Percentiles rank a stretch among this genome's conserved stretches.
Conservation (phyloP, 1,140 invertebrate genomes). For the Magallana ariakensis region DNA sequence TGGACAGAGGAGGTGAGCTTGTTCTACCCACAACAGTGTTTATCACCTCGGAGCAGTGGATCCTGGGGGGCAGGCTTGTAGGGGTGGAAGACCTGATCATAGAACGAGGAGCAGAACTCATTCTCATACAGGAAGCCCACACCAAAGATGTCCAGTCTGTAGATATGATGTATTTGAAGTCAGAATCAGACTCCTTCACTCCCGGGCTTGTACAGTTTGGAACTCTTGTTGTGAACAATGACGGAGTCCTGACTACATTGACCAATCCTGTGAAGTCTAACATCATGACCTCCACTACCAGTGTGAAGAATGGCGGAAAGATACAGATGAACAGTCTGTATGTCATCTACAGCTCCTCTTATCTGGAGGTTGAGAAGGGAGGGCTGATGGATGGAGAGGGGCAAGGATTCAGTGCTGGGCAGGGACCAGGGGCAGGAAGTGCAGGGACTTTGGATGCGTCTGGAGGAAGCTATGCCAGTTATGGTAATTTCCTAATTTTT, state of each 20-base stretch:
- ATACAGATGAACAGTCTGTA: conserved; percentile 51
- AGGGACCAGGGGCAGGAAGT: conserved; percentile 62
- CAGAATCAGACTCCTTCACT: conserved; percentile 42
- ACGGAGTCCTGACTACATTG: conserved; percentile 59
- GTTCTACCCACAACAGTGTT: conserved; percentile 67
- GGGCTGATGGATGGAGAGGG: conserved; percentile 64
- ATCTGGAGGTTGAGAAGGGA: conserved; percentile 63
- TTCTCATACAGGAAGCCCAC: conserved; percentile 59
- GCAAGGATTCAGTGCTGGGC: conserved; percentile 52
- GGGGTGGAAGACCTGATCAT: conserved; percentile 68
- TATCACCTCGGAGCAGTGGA: conserved; percentile 61
- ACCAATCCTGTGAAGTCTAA: conserved; percentile 57
- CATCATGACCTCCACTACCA: conserved; percentile 57
- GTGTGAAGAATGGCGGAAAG: conserved; percentile 64
- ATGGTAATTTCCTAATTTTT: conserved; percentile 41
- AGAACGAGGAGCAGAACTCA: conserved; percentile 65
- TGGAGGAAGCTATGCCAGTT: conserved; percentile 66
- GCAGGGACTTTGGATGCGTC: conserved; percentile 52
- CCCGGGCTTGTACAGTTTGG: conserved; percentile 63
- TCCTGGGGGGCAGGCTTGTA: conserved; percentile 67
- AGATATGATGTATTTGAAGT: conserved; percentile 53
- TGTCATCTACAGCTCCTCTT: conserved; percentile 51
- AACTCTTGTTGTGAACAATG: conserved; percentile 63
- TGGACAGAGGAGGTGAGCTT: conserved; percentile 69
- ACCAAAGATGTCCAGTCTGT: conserved; percentile 54